phyloP scores from a whole-genome alignment of 2,113 vertebrate species.

The human (Homo sapiens) region DNA sequence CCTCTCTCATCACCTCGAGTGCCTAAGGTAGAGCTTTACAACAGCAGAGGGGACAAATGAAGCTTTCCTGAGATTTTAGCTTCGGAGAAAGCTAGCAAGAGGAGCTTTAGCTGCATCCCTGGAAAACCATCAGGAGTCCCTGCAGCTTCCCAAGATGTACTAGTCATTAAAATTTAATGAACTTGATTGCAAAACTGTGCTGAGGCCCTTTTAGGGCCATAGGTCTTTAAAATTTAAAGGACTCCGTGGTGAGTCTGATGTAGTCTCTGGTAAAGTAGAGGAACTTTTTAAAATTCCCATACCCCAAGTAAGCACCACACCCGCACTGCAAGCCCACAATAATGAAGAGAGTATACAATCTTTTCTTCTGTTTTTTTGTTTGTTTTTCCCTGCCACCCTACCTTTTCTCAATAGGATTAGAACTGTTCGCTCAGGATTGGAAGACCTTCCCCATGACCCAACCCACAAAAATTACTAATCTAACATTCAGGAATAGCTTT shows the following conservation, averaged over 20 bases:
- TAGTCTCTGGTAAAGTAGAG: slow-evolving; percentile 6
- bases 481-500: slow-evolving; percentile 16
- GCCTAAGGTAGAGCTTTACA: slow-evolving; percentile 30
- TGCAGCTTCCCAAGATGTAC: slow-evolving; percentile 30
- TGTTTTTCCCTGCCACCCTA: not conserved
- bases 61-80: slow-evolving; percentile 32
- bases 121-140: slow-evolving; percentile 27
- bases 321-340: not conserved
- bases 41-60: not conserved
- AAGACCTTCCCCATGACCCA: not conserved
- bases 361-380: not conserved
- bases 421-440: not conserved
- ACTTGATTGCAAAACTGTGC: slow-evolving; percentile 55
- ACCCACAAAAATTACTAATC: slow-evolving; percentile 14
- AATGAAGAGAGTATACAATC: not conserved
- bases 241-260: slow-evolving; percentile 19
- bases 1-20: not conserved
- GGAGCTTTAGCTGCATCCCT: not conserved
- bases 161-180: slow-evolving; percentile 64
- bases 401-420: not conserved
- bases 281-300: slow-evolving; percentile 18
- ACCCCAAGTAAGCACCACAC: not conserved
- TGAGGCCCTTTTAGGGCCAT: slow-evolving; percentile 14
- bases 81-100: slow-evolving; percentile 42
- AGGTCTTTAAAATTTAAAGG: slow-evolving; percentile 62